Conservation (phyloP, 2,888 invertebrate genomes). For the Achlya flavicornis region DNA sequence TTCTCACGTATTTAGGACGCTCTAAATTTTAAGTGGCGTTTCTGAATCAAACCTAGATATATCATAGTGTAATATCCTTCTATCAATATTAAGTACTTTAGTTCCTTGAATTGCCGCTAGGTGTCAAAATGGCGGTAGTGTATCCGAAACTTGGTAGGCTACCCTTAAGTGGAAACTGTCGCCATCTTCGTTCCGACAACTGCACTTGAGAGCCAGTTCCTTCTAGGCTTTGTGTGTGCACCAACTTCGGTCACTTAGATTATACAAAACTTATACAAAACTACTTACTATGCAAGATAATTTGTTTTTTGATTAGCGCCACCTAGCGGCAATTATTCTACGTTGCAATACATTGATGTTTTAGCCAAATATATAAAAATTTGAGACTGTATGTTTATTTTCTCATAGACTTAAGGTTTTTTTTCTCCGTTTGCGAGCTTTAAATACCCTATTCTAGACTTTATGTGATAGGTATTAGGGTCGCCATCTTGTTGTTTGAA, state of each 20-base stretch:
- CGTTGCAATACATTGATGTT: conserved; percentile 10
- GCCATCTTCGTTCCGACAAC: too few relatives aligned
- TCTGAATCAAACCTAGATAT: too few relatives aligned
- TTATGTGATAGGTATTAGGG: conserved; percentile 20
- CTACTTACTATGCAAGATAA: too few relatives aligned
- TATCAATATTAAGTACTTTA: not conserved
- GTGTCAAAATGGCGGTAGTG: not conserved
- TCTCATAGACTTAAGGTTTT: conserved; percentile 16
- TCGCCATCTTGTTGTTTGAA: not conserved
- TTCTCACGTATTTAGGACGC: too few relatives aligned
- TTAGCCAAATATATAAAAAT: conserved; percentile 31
- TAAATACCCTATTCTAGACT: conserved; percentile 16
- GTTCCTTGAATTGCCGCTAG: not conserved
- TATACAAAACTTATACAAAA: too few relatives aligned
- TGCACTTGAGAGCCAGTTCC: too few relatives aligned
- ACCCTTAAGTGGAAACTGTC: too few relatives aligned
- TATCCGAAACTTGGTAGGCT: too few relatives aligned
- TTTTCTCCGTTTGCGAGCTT: conserved; percentile 11
- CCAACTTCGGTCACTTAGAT: too few relatives aligned
- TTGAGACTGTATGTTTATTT: conserved; percentile 33
- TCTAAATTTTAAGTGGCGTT: too few relatives aligned
- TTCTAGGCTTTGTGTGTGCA: too few relatives aligned
- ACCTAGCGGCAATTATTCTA: conserved; percentile 20
- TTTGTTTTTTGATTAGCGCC: not conserved
- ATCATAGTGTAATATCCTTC: too few relatives aligned